phyloP scores from a whole-genome alignment of 1,140 invertebrate species.

The Chlorops oryzae region DNA sequence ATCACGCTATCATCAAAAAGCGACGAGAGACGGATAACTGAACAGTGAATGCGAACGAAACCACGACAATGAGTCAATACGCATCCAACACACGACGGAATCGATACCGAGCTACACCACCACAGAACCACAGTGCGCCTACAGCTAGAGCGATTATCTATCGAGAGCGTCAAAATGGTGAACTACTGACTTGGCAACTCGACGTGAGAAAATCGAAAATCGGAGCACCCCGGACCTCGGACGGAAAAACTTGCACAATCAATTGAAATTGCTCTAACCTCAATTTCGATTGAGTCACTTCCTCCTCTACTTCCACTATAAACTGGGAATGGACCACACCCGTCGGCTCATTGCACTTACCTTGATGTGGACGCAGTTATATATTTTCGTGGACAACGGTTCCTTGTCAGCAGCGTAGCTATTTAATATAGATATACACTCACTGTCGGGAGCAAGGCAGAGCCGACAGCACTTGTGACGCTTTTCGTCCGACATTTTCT shows the following conservation, averaged over 20 bases:
- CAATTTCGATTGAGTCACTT: constrained; percentile 1
- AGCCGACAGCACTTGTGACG: constrained; percentile 45
- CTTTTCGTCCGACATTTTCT: constrained; percentile 22
- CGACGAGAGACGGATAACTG: too few species aligned
- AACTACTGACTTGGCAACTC: constrained; percentile 11
- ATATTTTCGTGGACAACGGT: constrained; percentile 43
- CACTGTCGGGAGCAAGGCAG: constrained; percentile 42
- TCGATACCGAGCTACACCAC: too few species aligned
- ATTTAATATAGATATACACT: constrained; percentile 47
- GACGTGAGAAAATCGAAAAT: too few species aligned
- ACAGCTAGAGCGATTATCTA: too few species aligned
- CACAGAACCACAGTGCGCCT: too few species aligned
- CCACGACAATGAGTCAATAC: too few species aligned
- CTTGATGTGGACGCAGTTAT: constrained; percentile 46
- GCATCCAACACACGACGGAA: too few species aligned
- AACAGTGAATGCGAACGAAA: too few species aligned
- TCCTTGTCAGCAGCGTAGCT: constrained; percentile 48
- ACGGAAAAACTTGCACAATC: constrained; percentile 15
- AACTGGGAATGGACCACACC: constrained; percentile 2
- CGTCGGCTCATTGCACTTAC: constrained; percentile 26
- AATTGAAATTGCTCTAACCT: constrained; percentile 10
- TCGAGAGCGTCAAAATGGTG: too few species aligned
- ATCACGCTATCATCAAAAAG: too few species aligned
- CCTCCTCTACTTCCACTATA: not conserved
- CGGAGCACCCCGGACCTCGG: constrained; percentile 3